phyloP scores from a whole-genome alignment of 2,888 invertebrate genomes.

The Brenthis hecate region DNA sequence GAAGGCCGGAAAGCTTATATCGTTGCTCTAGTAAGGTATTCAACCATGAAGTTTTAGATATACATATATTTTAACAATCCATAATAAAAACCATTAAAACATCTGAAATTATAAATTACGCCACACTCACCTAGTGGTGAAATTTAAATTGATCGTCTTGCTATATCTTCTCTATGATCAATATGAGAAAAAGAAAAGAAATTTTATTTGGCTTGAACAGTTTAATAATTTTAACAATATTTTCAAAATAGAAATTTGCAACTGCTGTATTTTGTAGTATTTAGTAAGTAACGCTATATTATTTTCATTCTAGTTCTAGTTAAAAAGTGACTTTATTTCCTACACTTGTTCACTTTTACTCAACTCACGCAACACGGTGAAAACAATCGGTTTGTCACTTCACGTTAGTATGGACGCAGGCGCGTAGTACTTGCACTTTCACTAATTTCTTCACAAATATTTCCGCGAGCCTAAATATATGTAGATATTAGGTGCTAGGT shows the following conservation, averaged over 20 bases:
- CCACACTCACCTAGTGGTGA: too few relatives aligned
- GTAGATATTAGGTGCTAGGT: not conserved
- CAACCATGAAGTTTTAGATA: conserved; percentile 25
- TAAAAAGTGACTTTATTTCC: conserved; percentile 1
- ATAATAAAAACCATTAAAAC: not conserved
- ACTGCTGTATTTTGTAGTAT: not conserved
- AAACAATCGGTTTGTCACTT: conserved; percentile 63
- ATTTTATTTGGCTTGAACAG: not conserved
- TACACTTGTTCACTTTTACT: conserved; percentile 63
- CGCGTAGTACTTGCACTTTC: conserved; percentile 35
- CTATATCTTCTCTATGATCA: too few relatives aligned
- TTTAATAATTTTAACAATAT: too few relatives aligned
- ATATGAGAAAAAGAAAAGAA: too few relatives aligned
- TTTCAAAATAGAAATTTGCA: not conserved
- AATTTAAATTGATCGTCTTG: too few relatives aligned
- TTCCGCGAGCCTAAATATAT: conserved; percentile 17
- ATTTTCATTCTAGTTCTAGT: too few relatives aligned
- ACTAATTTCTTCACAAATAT: conserved; percentile 36
- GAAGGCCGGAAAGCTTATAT: conserved; percentile 37
- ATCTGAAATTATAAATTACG: too few relatives aligned
- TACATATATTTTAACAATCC: not conserved
- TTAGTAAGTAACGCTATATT: too few relatives aligned
- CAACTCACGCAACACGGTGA: conserved; percentile 68
- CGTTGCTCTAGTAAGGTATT: conserved; percentile 32
- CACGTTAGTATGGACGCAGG: conserved; percentile 34